These are phyloP conservation scores for Myotis planiceps DNA, from an alignment of 2,797 vertebrate genomes.

Conservation along the genomic window DNA sequence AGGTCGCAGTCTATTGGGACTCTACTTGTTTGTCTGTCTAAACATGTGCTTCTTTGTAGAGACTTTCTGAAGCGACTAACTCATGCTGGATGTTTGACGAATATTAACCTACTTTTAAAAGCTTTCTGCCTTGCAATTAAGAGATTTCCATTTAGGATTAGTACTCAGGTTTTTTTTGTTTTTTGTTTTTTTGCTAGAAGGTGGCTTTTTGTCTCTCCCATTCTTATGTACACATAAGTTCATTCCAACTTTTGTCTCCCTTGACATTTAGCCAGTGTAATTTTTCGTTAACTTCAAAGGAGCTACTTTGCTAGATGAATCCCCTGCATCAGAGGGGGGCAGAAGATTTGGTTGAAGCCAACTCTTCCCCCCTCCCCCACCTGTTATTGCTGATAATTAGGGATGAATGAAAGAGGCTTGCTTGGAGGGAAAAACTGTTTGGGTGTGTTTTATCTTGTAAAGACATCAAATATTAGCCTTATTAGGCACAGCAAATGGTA, in stretches of 20 bases:
- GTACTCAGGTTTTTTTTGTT: background rate
- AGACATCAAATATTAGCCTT: background rate
- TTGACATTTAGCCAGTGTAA: background rate
- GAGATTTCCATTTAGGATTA: background rate
- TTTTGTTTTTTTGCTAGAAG: background rate
- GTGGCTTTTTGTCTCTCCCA: background rate
- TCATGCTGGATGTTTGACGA: background rate
- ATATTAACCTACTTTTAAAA: background rate
- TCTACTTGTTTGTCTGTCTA: background rate
- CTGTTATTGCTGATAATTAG: constrained; percentile 9
- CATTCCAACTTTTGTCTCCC: background rate
- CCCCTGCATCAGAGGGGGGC: background rate
- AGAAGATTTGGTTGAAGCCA: background rate
- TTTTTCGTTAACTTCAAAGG: constrained; percentile 1
- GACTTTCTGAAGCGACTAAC: background rate
- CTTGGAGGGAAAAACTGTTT: background rate
- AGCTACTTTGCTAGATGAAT: background rate
- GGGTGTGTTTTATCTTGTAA: constrained; percentile 22
- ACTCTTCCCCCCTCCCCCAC: too few relatives aligned
- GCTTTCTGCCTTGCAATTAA: background rate
- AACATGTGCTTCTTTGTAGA: background rate
- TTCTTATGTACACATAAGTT: background rate
- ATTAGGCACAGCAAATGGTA: background rate
- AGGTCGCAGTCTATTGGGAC: background rate
- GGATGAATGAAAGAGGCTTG: background rate